Percentiles rank a stretch among this genome's conserved stretches.
These are phyloP conservation scores for Psophia crepitans DNA, from an alignment of 2,113 vertebrate species.

Conservation along the genomic window DNA sequence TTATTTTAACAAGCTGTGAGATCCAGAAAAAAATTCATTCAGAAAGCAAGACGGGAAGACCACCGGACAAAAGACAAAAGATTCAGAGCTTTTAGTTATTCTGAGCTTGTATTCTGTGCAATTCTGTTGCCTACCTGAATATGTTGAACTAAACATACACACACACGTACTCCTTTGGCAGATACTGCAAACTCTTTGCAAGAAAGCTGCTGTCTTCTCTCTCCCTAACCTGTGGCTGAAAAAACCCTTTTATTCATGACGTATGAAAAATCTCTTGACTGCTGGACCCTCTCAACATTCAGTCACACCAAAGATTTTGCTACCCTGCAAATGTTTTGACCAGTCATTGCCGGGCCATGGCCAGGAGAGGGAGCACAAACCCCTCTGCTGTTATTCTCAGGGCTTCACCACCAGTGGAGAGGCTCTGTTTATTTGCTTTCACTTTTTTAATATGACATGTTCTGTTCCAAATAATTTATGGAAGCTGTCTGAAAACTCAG, in stretches of 20 bases:
- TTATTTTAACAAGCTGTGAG: background rate
- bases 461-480: constrained; percentile 28
- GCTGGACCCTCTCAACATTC: background rate
- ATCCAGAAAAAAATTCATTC: background rate
- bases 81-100: background rate
- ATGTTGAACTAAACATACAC: background rate
- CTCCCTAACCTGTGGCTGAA: background rate
- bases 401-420: background rate
- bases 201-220: background rate
- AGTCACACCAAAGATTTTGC: background rate
- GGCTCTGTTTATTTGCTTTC: background rate
- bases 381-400: background rate
- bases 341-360: fast-evolving
- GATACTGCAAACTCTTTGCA: background rate
- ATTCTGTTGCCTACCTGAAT: background rate
- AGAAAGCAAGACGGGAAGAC: background rate
- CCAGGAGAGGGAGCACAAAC: constrained; percentile 37
- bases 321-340: background rate
- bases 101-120: background rate
- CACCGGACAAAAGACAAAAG: background rate
- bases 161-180: background rate
- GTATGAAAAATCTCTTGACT: background rate
- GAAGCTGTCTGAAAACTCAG: constrained; percentile 10
- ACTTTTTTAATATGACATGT: background rate
- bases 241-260: background rate